Evolutionary conservation across 2,888 invertebrate genomes (phyloP).

Genomic region (Aspidiotus rigidus): DNA sequence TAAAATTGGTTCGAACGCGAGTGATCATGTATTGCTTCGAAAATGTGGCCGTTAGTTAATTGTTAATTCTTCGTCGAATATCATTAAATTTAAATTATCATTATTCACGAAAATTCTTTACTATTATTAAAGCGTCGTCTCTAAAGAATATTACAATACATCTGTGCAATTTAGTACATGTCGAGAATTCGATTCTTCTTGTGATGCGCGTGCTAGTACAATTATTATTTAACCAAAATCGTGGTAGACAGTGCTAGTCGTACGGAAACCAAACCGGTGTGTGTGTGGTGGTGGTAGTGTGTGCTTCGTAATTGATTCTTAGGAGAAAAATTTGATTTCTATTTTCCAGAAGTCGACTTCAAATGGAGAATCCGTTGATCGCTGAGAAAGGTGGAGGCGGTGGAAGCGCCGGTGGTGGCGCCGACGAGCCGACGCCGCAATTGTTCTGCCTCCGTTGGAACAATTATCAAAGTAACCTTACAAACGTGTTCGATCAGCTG

Average conservation of each 20-base stretch:
- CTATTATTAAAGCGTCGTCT: no score
- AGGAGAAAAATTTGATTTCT: slow-evolving; percentile 1
- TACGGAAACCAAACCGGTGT: neutral
- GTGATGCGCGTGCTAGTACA: neutral
- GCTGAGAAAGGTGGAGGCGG: slow-evolving; percentile 66
- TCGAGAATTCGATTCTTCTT: no score
- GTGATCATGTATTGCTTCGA: neutral
- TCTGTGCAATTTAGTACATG: no score
- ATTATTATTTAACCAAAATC: neutral
- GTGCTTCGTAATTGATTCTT: neutral
- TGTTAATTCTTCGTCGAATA: neutral
- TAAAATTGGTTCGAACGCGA: no score
- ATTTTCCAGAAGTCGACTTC: neutral
- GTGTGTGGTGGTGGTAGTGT: neutral
- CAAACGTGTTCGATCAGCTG: slow-evolving; percentile 80
- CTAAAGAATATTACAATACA: no score
- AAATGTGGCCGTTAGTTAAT: slow-evolving; percentile 5
- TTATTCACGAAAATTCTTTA: no score
- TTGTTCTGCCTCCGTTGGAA: slow-evolving; percentile 89
- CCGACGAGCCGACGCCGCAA: slow-evolving; percentile 49
- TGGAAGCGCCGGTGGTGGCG: slow-evolving; percentile 37
- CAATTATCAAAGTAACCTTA: slow-evolving; percentile 82
- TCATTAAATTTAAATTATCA: neutral
- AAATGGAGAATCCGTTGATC: slow-evolving; percentile 16
- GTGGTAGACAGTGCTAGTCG: neutral